Conservation (phyloP, 2,797 vertebrate species). For the Enteromius afrohamiltoni region DNA sequence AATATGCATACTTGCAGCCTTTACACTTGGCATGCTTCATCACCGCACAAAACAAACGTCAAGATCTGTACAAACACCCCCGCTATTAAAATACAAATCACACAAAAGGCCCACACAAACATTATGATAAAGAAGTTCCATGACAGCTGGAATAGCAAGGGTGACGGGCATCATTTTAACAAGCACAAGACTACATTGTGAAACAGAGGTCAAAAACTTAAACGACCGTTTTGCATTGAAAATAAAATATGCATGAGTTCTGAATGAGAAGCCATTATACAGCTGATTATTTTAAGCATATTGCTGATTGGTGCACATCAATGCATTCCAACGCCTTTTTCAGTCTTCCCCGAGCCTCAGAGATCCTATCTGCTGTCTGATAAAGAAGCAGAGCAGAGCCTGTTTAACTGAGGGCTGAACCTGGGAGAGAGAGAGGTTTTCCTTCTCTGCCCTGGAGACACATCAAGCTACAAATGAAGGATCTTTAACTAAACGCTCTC, state of each 20-base stretch:
- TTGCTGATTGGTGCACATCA: conserved; percentile 21
- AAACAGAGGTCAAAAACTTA: neutral
- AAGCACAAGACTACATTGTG: no score
- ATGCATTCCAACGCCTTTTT: neutral
- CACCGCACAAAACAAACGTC: conserved; percentile 68
- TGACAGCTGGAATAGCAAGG: neutral
- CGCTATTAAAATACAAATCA: conserved; percentile 71
- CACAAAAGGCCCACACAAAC: conserved; percentile 63
- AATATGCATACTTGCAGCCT: conserved; percentile 74
- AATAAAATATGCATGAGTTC: neutral
- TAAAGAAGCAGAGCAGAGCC: neutral
- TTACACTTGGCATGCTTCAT: conserved; percentile 61
- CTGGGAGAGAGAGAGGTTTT: conserved; percentile 45
- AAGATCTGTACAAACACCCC: conserved; percentile 65
- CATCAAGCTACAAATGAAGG: conserved; percentile 39
- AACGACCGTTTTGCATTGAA: neutral
- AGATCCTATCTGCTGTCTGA: conserved; percentile 21
- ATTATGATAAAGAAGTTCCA: neutral
- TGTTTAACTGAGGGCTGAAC: neutral
- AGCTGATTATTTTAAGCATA: neutral
- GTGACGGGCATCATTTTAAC: neutral
- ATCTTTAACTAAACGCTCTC: conserved; percentile 7
- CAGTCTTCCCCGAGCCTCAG: neutral
- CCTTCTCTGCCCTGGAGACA: conserved; percentile 64
- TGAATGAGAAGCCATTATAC: conserved; percentile 13